phyloP scores from a whole-genome alignment of 2,797 vertebrate genomes.

The Galagoides demidoff region DNA sequence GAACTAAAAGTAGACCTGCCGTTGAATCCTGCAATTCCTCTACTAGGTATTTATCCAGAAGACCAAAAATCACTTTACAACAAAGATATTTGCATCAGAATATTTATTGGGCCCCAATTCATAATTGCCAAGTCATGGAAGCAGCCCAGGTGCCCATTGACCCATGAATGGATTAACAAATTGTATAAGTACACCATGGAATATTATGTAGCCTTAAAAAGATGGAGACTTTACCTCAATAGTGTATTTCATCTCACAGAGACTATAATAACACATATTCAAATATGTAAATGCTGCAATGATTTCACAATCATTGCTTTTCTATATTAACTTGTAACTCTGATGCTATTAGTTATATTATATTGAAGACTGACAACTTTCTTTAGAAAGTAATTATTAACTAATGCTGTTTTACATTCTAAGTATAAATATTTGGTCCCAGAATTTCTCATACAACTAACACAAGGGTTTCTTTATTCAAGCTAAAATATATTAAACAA shows the following conservation, averaged over 20 bases:
- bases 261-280: conserved; percentile 79
- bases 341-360: conserved; percentile 76
- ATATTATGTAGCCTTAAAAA: no score
- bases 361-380: conserved; percentile 82
- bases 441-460: conserved; percentile 74
- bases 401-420: conserved; percentile 72
- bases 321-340: conserved; percentile 75
- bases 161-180: no score
- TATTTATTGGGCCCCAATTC: no score
- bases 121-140: no score
- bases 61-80: no score
- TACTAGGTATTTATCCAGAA: no score
- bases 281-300: conserved; percentile 78
- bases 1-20: no score
- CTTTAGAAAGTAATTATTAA: conserved; percentile 83
- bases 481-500: conserved; percentile 43
- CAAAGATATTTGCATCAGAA: no score
- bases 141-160: no score
- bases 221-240: not conserved
- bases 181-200: no score
- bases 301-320: conserved; percentile 84
- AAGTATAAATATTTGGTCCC: conserved; percentile 77
- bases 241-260: conserved; percentile 68
- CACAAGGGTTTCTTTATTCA: conserved; percentile 45
- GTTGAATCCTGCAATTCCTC: no score